phyloP scores from a whole-genome alignment of 1,140 invertebrate species.

The Brachionus sp. region DNA sequence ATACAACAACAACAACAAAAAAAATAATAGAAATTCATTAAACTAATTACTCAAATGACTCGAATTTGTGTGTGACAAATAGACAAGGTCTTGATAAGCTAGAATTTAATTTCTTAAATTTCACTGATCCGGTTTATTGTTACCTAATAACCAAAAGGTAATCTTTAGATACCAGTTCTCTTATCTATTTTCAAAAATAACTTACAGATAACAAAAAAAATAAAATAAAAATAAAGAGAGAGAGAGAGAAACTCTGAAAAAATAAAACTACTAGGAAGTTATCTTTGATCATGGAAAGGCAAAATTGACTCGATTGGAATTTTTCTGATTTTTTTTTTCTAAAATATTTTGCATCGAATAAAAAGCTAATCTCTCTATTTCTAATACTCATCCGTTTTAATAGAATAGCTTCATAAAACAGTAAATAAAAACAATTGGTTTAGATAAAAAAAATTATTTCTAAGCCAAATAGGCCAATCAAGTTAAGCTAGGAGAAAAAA shows the following conservation, averaged over 20 bases:
- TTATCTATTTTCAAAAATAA: neutral
- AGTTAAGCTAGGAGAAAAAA: neutral
- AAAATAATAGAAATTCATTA: neutral
- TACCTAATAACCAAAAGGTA: neutral
- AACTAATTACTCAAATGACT: neutral
- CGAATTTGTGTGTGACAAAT: neutral
- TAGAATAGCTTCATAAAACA: neutral
- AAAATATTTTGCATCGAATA: neutral
- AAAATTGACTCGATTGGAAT: neutral
- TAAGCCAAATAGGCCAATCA: neutral
- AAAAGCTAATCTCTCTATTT: constrained; percentile 20
- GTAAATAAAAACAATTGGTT: neutral
- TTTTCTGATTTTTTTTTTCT: neutral
- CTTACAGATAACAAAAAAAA: neutral
- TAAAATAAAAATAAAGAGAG: no score
- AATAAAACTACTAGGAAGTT: neutral
- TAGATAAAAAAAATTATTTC: neutral
- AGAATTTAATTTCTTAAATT: constrained; percentile 3
- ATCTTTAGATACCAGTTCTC: neutral
- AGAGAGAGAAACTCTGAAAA: no score
- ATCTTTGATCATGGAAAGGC: no score
- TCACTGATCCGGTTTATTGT: neutral
- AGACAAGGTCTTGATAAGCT: neutral
- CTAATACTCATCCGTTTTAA: neutral
- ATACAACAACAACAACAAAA: neutral